Conservation (phyloP, 2,797 vertebrate genomes). For the Capromys pilorides region DNA sequence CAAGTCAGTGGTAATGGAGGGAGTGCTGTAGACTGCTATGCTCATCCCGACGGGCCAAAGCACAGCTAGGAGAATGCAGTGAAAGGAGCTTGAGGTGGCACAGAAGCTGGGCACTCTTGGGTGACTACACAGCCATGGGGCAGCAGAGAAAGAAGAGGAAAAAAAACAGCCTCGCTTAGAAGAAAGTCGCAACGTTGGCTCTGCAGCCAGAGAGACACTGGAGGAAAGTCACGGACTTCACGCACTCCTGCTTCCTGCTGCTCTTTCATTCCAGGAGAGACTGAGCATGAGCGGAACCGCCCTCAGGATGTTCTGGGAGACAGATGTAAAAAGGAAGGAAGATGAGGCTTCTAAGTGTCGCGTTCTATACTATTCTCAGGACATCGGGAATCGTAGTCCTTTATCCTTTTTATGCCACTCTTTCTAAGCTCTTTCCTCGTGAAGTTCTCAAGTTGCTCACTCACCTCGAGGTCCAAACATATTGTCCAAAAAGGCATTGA, state of each 20-base stretch:
- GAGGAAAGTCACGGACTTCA: accelerated
- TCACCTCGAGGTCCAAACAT: conserved; percentile 92
- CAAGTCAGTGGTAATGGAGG: neutral
- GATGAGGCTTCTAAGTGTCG: neutral
- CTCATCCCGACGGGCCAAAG: neutral
- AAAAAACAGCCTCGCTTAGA: neutral
- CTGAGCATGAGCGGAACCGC: neutral
- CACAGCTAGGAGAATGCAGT: neutral
- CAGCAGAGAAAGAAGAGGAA: accelerated
- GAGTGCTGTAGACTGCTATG: neutral
- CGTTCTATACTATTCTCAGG: neutral
- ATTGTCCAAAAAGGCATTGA: conserved; percentile 90
- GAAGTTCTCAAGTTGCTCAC: conserved; percentile 49
- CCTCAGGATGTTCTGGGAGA: neutral
- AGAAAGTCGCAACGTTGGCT: neutral
- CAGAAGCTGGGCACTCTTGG: neutral
- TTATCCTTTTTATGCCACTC: neutral
- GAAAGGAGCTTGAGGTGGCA: accelerated
- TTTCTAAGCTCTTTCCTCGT: neutral
- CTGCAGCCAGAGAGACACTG: neutral
- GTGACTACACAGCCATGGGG: neutral
- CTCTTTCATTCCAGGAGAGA: neutral
- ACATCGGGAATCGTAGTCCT: conserved; percentile 52
- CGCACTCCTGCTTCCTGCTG: neutral
- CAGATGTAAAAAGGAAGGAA: neutral